Percentiles rank a stretch among this genome's conserved stretches.
phyloP scores from a whole-genome alignment of 2,888 invertebrate genomes.

The Synanthedon formicaeformis region DNA sequence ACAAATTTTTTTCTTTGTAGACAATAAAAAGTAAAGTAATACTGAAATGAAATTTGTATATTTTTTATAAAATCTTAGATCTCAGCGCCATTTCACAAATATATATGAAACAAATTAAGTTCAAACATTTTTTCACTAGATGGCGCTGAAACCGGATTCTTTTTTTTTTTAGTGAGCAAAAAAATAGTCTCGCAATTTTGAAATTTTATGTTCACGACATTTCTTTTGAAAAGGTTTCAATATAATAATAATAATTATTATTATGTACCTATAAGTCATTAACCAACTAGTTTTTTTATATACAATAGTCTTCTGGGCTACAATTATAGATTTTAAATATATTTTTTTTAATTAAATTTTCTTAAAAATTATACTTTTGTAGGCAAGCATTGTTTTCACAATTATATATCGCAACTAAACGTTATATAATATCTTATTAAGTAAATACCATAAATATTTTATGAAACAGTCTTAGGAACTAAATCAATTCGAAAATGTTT shows the following conservation, averaged over 20 bases:
- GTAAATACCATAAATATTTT: neutral
- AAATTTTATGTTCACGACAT: too few relatives aligned
- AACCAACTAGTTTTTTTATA: conserved; percentile 44
- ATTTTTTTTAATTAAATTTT: conserved; percentile 15
- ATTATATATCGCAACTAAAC: conserved; percentile 17
- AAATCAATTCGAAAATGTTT: neutral
- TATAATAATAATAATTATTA: neutral
- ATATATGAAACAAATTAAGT: too few relatives aligned
- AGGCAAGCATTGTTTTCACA: conserved; percentile 53
- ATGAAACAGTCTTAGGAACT: neutral
- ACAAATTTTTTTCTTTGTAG: too few relatives aligned
- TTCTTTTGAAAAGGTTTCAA: too few relatives aligned
- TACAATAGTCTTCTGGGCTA: conserved; percentile 64
- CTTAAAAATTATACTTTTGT: conserved; percentile 33
- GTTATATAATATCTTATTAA: neutral
- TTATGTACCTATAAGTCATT: conserved; percentile 15
- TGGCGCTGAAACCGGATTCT: too few relatives aligned
- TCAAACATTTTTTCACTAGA: too few relatives aligned
- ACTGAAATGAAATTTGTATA: too few relatives aligned
- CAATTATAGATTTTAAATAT: conserved; percentile 18
- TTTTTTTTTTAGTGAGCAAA: too few relatives aligned
- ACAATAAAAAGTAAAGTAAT: too few relatives aligned
- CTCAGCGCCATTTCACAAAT: too few relatives aligned
- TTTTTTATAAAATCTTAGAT: too few relatives aligned
- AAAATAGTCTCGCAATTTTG: too few relatives aligned